Base-by-base conservation (phyloP, 64 coral and sea anemone genomes). In the Cladopsammia gracilis region DNA sequence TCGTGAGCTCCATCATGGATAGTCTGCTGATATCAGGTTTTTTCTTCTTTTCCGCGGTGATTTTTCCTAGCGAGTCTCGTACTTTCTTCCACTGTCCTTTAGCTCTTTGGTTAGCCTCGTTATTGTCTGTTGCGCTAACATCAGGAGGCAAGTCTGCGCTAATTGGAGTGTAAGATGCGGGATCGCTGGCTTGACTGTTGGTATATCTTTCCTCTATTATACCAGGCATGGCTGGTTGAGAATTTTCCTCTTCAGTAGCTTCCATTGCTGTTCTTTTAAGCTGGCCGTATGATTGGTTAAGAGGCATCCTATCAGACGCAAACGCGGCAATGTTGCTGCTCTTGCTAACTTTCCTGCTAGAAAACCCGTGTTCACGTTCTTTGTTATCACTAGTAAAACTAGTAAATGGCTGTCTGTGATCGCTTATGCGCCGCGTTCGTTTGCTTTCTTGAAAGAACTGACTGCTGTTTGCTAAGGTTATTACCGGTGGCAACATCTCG, bases 11-110 rank as follows among this genome's bases (percentile, higher is more conserved):
- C 51, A 71, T 47, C 70, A 97, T 89, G 34, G 95, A 90, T 73
- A 97, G 86, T 85, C 94, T 93, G 11, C 25, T 88, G 7, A 93
- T 86, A 24, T 96, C 90, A 62, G 75, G 89, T 85, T 90, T 93
- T 66, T 93, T 90, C 25, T 87, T 72, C 20, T 67, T 26, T 20
- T 66, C 81, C 44, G 34, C 34, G 34, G 74, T 65, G 25, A 97
- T 79, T 42, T 80, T 77, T 72, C 73, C 62, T 8, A 97, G 51
- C 4, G 95, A 94, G 47, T 94, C 91, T 34, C 88, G 78, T 52
- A 97, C 71, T 73, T 87, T 97, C 42, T 89, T 70, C 95, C 95
- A 97, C 11, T 88, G 82, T 60, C 24, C 65, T 52, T 50, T 74
- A 25, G 95, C 78, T 53, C 51, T 85, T 48, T 73, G 82, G 20